Base-by-base conservation (phyloP, 2,797 vertebrate species). In the Scleropages formosus region DNA sequence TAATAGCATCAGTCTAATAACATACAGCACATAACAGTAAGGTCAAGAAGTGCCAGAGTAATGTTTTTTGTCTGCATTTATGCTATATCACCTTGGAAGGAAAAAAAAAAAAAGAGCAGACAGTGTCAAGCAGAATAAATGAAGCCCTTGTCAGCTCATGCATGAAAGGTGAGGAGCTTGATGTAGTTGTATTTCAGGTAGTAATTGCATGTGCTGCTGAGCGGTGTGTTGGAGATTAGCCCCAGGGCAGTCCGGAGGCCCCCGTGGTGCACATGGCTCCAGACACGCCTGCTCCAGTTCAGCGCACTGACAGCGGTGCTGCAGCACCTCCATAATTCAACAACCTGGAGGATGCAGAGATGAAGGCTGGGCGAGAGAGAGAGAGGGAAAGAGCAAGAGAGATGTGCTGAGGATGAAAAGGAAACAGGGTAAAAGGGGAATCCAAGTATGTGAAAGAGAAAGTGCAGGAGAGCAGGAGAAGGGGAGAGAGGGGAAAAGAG, bases 281-380 rank as follows among this genome's bases (percentile, higher is more conserved):
- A 73, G 58, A 61, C 61, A 20, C 62, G 56, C 26, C 56, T 69
- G 26, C 67, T n/a, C 66, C 61, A 51, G 56, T 59, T 63, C 69
- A 47, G 66, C 80, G 61, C 73, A 80, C 72, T 68, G 75, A 77
- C 64, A 74, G 20, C 53, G 22, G 70, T 59, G 67, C 73, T 68
- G 76, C n/a, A 78, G 71, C 72, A 79, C 27, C 82, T 86, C 78
- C 77, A 84, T 88, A 84, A 88, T 87, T 89, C 81, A 88, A 83
- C 80, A 80, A 72, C 78, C 80, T 82, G 82, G 80, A 79, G 79
- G 60, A 49, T 61, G 20, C 75, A 59, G 78, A 49, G 20, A n/a
- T 8, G 3, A 72, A 78, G 77, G 79, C 76, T 80, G 46, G 72
- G 56, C 24, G 72, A 80, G 72, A 80, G 76, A 72, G 31, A 78